Evolutionary conservation across 2,797 vertebrate genomes (phyloP), one percentile per base, ranked within the genome.

Genomic region (Schizopygopsis pylzovi): DNA sequence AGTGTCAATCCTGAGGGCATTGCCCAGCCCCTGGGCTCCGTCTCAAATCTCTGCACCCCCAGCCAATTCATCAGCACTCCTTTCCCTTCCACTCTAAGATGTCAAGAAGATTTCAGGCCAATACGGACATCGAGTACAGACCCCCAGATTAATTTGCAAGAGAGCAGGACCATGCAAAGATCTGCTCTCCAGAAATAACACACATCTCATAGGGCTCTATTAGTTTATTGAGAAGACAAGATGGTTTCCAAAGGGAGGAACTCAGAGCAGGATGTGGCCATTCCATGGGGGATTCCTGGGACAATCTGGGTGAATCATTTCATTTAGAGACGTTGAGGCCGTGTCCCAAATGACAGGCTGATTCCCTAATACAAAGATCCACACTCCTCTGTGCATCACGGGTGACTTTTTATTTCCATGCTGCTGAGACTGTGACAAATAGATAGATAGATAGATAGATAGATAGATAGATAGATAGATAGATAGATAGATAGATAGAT

Each of bases 161-260:
- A 84, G 59, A 68, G 81, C 72, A 52, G 47, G 43, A 65, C 70
- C 79, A 79, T 67, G 86, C 85, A 87, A 87, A 88, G 77, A 79
- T 79, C 83, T 76, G 37, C 63, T 86, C 86, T 88, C 90, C 87
- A 89, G 88, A 91, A 91, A 90, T 91, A 91, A 88, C 88, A 90
- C 87, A 75, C 67, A 65, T 85, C 90, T 86, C 90, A 79, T 77
- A 88, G 90, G 90, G 86, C 88, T 89, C 81, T 88, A 90, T 91
- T 91, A 91, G 79, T 83, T 83, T 75, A 73, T 37, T 83, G 78
- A 77, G 86, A 85, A 83, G 84, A 85, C 68, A 85, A 80, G 83
- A 79, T 85, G 63, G n/a, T 70, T 79, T 86, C 85, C 81, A 78
- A 81, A 63, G 84, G 87, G 86, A 88, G 59, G 56, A 56, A 39